Conservation (phyloP, 2,797 vertebrate species). For the Tachyglossus aculeatus region DNA sequence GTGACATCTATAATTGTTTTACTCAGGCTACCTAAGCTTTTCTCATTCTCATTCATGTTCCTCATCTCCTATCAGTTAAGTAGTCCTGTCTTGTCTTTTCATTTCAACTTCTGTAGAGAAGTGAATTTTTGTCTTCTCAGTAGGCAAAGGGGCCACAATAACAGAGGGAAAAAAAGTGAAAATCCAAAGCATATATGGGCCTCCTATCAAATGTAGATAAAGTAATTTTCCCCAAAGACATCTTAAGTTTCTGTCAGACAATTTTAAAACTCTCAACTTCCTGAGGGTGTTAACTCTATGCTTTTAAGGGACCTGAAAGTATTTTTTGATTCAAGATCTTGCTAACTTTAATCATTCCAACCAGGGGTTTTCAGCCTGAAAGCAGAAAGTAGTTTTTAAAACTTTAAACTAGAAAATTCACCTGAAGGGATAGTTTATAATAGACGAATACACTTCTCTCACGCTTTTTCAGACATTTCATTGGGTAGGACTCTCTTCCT, state of each 20-base stretch:
- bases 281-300: not conserved
- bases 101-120: conserved; percentile 2
- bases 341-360: too few relatives aligned
- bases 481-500: too few relatives aligned
- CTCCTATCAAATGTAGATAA: not conserved
- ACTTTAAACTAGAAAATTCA: too few relatives aligned
- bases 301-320: not conserved
- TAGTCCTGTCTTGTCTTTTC: not conserved
- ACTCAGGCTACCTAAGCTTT: not conserved
- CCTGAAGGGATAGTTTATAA: too few relatives aligned
- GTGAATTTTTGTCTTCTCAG: conserved; percentile 10
- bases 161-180: not conserved
- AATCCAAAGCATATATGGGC: too few relatives aligned
- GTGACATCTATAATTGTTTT: conserved; percentile 19
- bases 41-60: conserved; percentile 8
- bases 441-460: too few relatives aligned
- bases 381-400: too few relatives aligned
- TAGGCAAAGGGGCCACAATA: conserved; percentile 3
- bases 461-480: too few relatives aligned
- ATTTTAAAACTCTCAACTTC: not conserved
- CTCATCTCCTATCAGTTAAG: conserved; percentile 1
- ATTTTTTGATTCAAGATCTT: not conserved
- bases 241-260: not conserved
- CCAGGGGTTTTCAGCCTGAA: too few relatives aligned
- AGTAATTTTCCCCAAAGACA: not conserved